These are phyloP conservation scores for Rhamphomyia laevipes DNA, from an alignment of 2,888 invertebrate species.

Conservation along the genomic window DNA sequence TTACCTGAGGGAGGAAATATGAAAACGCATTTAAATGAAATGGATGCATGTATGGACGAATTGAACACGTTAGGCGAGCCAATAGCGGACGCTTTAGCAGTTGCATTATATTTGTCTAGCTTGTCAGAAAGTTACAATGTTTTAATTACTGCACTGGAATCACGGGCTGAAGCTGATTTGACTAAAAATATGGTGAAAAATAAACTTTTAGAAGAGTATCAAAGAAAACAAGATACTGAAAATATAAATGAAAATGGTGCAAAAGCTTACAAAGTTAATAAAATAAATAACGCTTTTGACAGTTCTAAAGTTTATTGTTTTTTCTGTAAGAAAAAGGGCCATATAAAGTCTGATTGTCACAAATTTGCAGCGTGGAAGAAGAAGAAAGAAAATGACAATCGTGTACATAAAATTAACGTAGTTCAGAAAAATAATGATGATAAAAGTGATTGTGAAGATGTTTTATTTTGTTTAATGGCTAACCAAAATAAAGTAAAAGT, in stretches of 20 bases:
- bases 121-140: background rate
- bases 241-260: background rate
- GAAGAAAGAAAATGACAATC: slow-evolving; percentile 3
- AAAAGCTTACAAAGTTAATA: slow-evolving; percentile 1
- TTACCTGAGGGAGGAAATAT: background rate
- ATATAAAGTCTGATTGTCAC: slow-evolving; percentile 11
- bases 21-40: background rate
- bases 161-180: background rate
- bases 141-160: slow-evolving; percentile 5
- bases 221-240: slow-evolving; percentile 6
- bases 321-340: slow-evolving; percentile 11
- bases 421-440: background rate
- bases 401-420: background rate
- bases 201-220: slow-evolving; percentile 9
- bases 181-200: slow-evolving; percentile 13
- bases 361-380: slow-evolving; percentile 11
- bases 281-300: background rate
- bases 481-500: background rate
- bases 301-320: background rate
- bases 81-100: background rate
- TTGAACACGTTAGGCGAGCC: background rate
- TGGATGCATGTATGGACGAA: background rate
- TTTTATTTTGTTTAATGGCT: background rate
- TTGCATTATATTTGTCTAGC: background rate
- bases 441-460: background rate